Conservation (phyloP, 2,888 invertebrate genomes). For the Chydorus sphaericus region DNA sequence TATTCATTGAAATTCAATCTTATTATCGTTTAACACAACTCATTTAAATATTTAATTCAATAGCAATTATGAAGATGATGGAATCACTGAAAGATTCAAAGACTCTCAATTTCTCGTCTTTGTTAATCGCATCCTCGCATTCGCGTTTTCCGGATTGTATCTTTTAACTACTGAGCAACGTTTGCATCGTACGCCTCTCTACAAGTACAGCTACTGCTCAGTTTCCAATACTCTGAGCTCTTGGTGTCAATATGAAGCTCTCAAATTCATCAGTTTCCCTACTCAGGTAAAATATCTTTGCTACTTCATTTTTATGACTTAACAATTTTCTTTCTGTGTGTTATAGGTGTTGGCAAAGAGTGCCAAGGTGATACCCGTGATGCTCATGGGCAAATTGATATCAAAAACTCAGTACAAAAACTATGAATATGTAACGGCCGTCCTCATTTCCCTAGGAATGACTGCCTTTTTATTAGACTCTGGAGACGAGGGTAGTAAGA, state of each 20-base stretch:
- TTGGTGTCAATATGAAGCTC: constrained; percentile 98
- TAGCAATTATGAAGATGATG: constrained; percentile 40
- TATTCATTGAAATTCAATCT: constrained; percentile 27
- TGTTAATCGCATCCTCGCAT: constrained; percentile 79
- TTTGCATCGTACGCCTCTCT: constrained; percentile 72
- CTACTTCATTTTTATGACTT: background rate
- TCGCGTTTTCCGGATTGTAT: constrained; percentile 50
- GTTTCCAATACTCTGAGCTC: constrained; percentile 95
- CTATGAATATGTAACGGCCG: constrained; percentile 83
- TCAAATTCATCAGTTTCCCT: constrained; percentile 96
- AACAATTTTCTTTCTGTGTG: constrained; percentile 10
- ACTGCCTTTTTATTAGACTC: constrained; percentile 76
- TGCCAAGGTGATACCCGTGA: constrained; percentile 94
- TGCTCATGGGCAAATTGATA: constrained; percentile 92
- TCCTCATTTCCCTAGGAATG: constrained; percentile 83
- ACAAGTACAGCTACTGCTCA: constrained; percentile 89
- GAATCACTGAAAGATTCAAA: constrained; percentile 52
- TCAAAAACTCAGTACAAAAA: constrained; percentile 70
- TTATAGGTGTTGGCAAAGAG: constrained; percentile 77
- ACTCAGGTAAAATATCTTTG: constrained; percentile 52
- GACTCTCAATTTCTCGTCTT: constrained; percentile 97
- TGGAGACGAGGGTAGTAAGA: constrained; percentile 35
- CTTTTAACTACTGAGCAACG: constrained; percentile 36
- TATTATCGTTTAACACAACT: background rate
- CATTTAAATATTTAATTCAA: background rate